These are phyloP conservation scores for Drosophila sordidula DNA, from an alignment of 2,888 invertebrate genomes.

Conservation along the genomic window DNA sequence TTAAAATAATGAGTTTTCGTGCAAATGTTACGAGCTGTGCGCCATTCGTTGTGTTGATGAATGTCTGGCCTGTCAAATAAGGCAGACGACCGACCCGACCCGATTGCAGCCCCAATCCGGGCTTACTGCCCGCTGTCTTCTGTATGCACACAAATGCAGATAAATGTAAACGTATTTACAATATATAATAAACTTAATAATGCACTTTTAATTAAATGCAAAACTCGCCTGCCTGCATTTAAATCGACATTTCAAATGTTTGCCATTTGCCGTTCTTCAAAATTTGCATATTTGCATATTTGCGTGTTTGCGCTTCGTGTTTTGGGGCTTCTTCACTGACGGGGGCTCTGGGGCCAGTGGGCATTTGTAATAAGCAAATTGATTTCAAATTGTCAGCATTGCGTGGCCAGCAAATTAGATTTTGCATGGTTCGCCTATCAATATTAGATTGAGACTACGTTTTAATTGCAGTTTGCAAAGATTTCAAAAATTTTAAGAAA, in stretches of 20 bases:
- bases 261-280: constrained; percentile 47
- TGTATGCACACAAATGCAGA: constrained; percentile 16
- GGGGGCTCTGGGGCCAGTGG: constrained; percentile 34
- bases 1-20: constrained; percentile 83
- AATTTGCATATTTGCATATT: constrained; percentile 66
- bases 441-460: constrained; percentile 33
- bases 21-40: constrained; percentile 62
- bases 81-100: constrained; percentile 37
- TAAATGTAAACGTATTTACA: constrained; percentile 30
- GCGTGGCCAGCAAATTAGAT: constrained; percentile 67
- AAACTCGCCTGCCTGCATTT: constrained; percentile 33
- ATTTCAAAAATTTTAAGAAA: too few species aligned
- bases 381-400: constrained; percentile 73
- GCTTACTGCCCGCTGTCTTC: constrained; percentile 35
- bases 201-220: constrained; percentile 81
- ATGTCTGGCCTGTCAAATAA: constrained; percentile 69
- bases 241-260: constrained; percentile 63
- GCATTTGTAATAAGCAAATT: constrained; percentile 69
- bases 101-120: constrained; percentile 22
- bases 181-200: constrained; percentile 67
- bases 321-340: constrained; percentile 34
- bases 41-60: constrained; percentile 62
- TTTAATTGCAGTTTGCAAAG: constrained; percentile 2
- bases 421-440: constrained; percentile 48
- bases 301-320: constrained; percentile 41